Evolutionary conservation across 2,888 invertebrate species (phyloP).

Genomic region (Resseliella maxima): DNA sequence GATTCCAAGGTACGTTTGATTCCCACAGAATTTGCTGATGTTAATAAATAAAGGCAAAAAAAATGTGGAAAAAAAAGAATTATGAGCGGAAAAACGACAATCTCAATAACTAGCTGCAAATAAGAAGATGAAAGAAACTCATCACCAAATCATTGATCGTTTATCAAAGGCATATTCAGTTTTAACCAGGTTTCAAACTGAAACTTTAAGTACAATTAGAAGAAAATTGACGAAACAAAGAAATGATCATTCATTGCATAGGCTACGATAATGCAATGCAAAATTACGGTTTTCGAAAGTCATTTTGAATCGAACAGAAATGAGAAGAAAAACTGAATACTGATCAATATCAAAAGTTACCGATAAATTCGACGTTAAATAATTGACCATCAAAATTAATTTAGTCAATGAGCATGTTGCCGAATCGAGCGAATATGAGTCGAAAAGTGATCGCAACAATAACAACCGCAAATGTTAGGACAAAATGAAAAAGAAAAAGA

Average conservation of each 20-base stretch:
- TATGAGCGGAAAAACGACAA: not conserved
- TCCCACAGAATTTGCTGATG: not conserved
- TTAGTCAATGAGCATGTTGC: not conserved
- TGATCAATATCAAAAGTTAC: conserved; percentile 20
- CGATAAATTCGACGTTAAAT: not conserved
- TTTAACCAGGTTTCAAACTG: not conserved
- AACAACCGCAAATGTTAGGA: not conserved
- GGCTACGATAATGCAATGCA: not conserved
- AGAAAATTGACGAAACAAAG: conserved; percentile 29
- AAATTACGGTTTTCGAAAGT: conserved; percentile 1
- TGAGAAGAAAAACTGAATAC: not conserved
- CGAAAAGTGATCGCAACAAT: not conserved
- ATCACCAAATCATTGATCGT: not conserved
- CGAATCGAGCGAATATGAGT: not conserved
- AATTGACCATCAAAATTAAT: conserved; percentile 48
- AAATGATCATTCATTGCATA: conserved; percentile 23
- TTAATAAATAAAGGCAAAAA: not conserved
- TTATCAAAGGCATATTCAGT: not conserved
- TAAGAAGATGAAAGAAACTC: not conserved
- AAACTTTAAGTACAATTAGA: not conserved
- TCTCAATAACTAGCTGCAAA: conserved; percentile 43
- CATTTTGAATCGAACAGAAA: not conserved
- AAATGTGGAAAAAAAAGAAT: not conserved
- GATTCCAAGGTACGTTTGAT: not conserved
- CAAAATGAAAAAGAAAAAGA: not conserved